Base-by-base conservation (phyloP, 2,888 invertebrate genomes). In the Drosophila kanekoi region DNA sequence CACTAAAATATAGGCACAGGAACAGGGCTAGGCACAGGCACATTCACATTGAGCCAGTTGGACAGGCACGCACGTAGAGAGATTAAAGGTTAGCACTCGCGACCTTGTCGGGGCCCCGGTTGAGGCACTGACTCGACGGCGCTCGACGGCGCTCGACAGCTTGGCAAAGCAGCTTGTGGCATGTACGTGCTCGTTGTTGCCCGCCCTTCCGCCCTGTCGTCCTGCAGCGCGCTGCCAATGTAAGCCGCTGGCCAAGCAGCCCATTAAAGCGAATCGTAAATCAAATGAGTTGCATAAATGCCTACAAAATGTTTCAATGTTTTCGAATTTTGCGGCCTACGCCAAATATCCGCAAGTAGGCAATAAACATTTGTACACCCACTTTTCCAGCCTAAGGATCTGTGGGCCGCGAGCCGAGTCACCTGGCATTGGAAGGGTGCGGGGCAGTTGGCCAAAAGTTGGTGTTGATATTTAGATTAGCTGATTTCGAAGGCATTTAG, bases 31-130 rank as follows among this genome's bases (percentile, higher is more conserved):
- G 40, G 45, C 44, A 32, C 23, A 43, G 43, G 20, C 57, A 23
- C 70, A 37, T 44, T 18, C 57, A 23, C 66, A 37, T 44, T 40
- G 9, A 57, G 57, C 52, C 23, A 47, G 57, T 58, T 56, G 73
- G 60, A 67, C 62, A 57, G 76, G 73, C 79, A 79, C 77, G 81
- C 72, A 81, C 52, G 52, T 40, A 28, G 65, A 75, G 74, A 84
- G 86, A 84, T 88, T 87, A 88, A 87, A 87, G 86, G 86, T 87
- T 87, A 87, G 69, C 80, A 82, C 79, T 87, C 76, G 80, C 87
- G 88, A 87, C 86, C 86, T 87, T 84, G 81, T 62, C 69, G 66
- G 63, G 62, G 77, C 45, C 70, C 62, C 63, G 45, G 58, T 37
- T 56, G 53, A 63, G 75, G 68, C 75, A 53, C 71, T 71, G 54